phyloP scores from a whole-genome alignment of 2,113 vertebrate species.

The Mastomys coucha region DNA sequence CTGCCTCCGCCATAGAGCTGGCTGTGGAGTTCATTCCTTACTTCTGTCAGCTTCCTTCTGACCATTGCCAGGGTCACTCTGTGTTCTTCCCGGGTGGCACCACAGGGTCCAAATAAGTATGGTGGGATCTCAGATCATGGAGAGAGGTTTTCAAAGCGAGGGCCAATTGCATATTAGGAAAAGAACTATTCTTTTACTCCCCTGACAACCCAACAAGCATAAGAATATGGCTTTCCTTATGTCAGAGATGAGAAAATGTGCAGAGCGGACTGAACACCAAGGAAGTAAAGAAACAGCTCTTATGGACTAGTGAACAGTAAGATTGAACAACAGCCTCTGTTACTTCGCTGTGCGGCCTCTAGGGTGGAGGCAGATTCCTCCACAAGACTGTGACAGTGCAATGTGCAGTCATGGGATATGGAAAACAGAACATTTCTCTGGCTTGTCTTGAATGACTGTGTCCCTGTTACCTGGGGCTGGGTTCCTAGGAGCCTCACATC shows the following conservation, averaged over 20 bases:
- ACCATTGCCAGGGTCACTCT: neutral
- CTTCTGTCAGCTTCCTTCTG: neutral
- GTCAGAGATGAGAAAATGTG: neutral
- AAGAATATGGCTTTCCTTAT: neutral
- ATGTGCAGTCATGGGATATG: accelerated
- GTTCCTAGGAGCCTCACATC: neutral
- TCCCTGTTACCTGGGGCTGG: neutral
- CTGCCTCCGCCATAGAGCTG: neutral
- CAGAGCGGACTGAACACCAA: neutral
- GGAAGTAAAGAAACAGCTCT: neutral
- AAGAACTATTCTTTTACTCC: neutral
- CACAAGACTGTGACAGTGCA: accelerated
- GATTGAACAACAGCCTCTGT: too few species aligned
- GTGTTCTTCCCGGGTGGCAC: neutral
- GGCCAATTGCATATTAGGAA: neutral
- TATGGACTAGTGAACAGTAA: accelerated
- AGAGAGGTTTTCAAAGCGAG: neutral
- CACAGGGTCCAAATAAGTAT: neutral
- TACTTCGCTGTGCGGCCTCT: neutral
- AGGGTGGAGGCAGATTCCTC: neutral
- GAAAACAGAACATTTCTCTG: too few species aligned
- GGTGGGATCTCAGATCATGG: neutral
- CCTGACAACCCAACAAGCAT: neutral
- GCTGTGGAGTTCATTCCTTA: neutral
- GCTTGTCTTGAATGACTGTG: neutral